A percentile compares a stretch with the other conserved stretches of the same genome.
These are phyloP conservation scores for Ephydatia muelleri DNA, from an alignment of 37 sponge, comb jelly and placozoan genomes.

Conservation along the genomic window DNA sequence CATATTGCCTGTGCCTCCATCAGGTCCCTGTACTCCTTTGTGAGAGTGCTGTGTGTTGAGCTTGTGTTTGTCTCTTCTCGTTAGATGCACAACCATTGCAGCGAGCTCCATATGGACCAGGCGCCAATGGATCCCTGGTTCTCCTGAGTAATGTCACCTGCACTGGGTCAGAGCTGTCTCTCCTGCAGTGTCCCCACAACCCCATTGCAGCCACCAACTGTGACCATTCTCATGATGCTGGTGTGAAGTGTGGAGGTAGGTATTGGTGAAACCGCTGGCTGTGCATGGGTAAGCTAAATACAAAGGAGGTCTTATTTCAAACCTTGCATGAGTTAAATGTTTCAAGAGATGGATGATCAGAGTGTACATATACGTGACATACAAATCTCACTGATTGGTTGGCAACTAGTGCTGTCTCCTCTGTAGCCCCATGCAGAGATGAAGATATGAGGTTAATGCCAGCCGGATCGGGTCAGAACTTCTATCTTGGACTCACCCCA, in stretches of 20 bases:
- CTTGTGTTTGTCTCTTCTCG: neutral
- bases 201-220: constrained; percentile 3
- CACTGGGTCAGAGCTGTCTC: constrained; percentile 11
- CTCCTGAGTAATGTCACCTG: constrained; percentile 28
- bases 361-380: no score
- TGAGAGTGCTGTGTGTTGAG: neutral
- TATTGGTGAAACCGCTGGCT: neutral
- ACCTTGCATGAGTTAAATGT: no score
- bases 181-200: constrained; percentile 8
- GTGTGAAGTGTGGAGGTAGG: constrained; percentile 22
- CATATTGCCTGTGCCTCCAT: neutral
- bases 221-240: constrained; percentile 25
- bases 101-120: neutral
- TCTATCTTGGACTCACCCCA: neutral
- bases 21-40: no score
- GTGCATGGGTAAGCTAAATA: no score
- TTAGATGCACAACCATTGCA: neutral
- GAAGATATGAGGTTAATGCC: neutral
- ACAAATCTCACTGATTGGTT: neutral
- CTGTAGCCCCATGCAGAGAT: neutral
- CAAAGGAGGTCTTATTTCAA: no score
- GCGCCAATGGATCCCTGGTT: neutral
- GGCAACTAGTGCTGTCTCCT: no score
- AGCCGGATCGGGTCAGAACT: neutral
- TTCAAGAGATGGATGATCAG: no score